Base-by-base conservation (phyloP, 2,113 vertebrate genomes). In the Phyllostomus discolor region DNA sequence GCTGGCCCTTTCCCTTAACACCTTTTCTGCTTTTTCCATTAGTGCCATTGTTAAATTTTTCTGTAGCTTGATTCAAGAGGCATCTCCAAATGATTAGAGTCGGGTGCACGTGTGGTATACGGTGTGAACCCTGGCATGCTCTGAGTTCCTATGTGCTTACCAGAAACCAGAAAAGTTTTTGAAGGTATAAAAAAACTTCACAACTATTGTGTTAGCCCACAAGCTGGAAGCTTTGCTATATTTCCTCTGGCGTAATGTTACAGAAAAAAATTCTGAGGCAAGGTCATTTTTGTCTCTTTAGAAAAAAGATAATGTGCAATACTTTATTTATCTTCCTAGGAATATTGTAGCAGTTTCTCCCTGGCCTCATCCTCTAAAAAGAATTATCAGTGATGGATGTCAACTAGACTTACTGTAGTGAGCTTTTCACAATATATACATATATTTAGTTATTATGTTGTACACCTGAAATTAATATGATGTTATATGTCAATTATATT, bases 1-100 rank as follows among this genome's bases (percentile, higher is more conserved):
- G 1, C 33, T 0, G 1, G 17, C 48, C 43, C 1, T 41, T 75
- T 33, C 11, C 8, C 19, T 1, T 2, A 3, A 24, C 0, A 0
- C 2, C 46, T 12, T 33, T 14, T 24, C 48, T 43, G 5, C 4
- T 5, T 28, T 16, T 12, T 28, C 9, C 38, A 24, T 57, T 80
- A 20, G 38, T 10, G 2, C 31, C 5, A 5, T 7, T 0, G 0
- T 15, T 52, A 33, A 22, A 2, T 54, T 50, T 52, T 26, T 82
- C 11, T 41, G 19, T 8, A 1, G 26, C 33, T 26, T 1, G n/a
- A 70, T 62, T 33, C 41, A 31, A 22, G 66, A 38, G n/a, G 22
- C 8, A 1, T 50, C 17, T 33, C 46, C 2, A 9, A 2, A 5
- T 22, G 24, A 8, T 10, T 48, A 2, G 2, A 20, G 20, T 2